Evolutionary conservation across 2,888 invertebrate species (phyloP), one percentile per base, ranked within the genome.

Genomic region (Zeuzera pyrina): DNA sequence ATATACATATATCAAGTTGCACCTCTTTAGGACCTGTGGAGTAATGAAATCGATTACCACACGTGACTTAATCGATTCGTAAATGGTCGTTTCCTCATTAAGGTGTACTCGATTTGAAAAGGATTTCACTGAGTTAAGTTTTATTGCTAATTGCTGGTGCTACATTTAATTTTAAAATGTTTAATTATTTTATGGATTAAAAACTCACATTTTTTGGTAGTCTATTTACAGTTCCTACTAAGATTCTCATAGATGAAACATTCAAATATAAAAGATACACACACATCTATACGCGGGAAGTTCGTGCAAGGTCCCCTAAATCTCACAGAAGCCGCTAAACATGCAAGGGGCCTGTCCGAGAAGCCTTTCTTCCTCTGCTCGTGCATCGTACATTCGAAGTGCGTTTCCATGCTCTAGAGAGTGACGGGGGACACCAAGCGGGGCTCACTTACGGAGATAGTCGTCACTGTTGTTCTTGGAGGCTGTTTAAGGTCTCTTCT

Each of bases 271-370:
- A 52, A 67, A 57, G 54, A 52, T 46, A 50, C 32, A 62, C 50
- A 76, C 55, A 76, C 64, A 77, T 72, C 69, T 77, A 76, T 67
- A 49, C 51, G 62, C n/a, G 58, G 52, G 45, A 48, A 25, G 12
- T 62, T 72, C 77, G 79, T 78, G 79, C 79, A 66, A 61, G 59
- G 54, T 63, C 65, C 57, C 61, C 33, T 27, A 41, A 52, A 52
- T 57, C 58, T 70, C 72, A 77, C 77, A 78, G 53, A 78, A 78
- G 78, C 79, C 62, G 60, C 78, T 81, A 81, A 70, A 55, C 81
- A 81, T 81, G 81, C 81, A 78, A 70, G 73, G 71, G 74, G 66
- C 65, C 73, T 73, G 74, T 64, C 63, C 69, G 58, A 31, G 61
- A 74, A 73, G 76, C 74, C 74, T 61, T 64, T 71, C 57, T 54